These are phyloP conservation scores for Littorina saxatilis DNA, from an alignment of 1,140 invertebrate genomes.

Conservation along the genomic window DNA sequence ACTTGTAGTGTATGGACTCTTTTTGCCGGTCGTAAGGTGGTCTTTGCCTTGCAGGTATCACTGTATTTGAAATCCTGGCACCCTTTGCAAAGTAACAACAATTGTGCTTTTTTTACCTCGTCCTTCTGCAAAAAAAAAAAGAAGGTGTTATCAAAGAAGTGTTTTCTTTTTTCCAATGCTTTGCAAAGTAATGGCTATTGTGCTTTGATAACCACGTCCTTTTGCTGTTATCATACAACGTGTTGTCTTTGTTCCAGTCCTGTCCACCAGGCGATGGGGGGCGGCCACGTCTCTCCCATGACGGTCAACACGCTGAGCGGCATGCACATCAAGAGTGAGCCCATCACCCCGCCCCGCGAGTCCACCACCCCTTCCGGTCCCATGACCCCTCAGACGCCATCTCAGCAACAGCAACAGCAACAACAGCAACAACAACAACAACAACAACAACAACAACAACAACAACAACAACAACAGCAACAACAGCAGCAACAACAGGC, in stretches of 20 bases:
- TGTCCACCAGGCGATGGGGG: conserved; percentile 41
- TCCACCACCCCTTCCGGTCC: conserved; percentile 74
- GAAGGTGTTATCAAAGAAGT: too few relatives aligned
- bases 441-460: conserved; percentile 44
- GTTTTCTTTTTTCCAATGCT: too few relatives aligned
- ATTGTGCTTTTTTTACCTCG: too few relatives aligned
- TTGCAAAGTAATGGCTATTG: too few relatives aligned
- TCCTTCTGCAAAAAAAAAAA: too few relatives aligned
- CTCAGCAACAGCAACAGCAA: conserved; percentile 42
- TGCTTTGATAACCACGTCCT: too few relatives aligned
- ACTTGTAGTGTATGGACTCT: too few relatives aligned
- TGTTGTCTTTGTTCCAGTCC: conserved; percentile 46
- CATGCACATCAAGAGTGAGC: conserved; percentile 95
- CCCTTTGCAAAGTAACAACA: too few relatives aligned
- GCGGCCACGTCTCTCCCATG: conserved; percentile 76
- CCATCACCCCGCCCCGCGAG: conserved; percentile 91
- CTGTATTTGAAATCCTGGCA: too few relatives aligned
- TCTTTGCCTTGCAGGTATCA: too few relatives aligned
- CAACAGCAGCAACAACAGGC: conserved; percentile 43
- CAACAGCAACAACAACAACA: conserved; percentile 40
- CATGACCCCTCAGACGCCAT: conserved; percentile 60
- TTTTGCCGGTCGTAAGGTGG: too few relatives aligned
- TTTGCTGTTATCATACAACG: too few relatives aligned
- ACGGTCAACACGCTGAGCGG: conserved; percentile 89
- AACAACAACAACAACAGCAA: conserved; percentile 49